These are phyloP conservation scores for Mamestra configurata DNA, from an alignment of 1,140 invertebrate genomes.

Conservation along the genomic window DNA sequence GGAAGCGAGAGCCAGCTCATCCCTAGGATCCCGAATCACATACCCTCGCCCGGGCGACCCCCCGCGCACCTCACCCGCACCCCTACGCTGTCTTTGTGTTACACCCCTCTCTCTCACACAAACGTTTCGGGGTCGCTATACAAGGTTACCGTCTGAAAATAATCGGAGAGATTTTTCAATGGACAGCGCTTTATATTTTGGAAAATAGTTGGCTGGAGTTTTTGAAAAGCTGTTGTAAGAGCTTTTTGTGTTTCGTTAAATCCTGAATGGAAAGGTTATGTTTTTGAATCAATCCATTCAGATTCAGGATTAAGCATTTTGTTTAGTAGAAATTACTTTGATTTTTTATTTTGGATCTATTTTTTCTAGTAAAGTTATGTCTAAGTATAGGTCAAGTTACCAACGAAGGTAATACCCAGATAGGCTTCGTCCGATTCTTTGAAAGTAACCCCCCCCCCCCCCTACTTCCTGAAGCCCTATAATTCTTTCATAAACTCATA, in stretches of 20 bases:
- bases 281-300: neutral
- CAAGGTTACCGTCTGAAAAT: conserved; percentile 80
- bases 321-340: neutral
- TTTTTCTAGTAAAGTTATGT: neutral
- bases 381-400: conserved; percentile 25
- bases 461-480: conserved; percentile 25
- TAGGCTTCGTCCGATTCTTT: neutral
- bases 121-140: conserved; percentile 70
- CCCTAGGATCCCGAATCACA: conserved; percentile 86
- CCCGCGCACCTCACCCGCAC: conserved; percentile 70
- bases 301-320: no score
- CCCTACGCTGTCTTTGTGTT: conserved; percentile 77
- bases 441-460: neutral
- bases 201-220: conserved; percentile 30
- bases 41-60: conserved; percentile 82
- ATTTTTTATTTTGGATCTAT: neutral
- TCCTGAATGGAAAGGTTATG: neutral
- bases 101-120: conserved; percentile 84
- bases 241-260: neutral
- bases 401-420: neutral
- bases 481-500: conserved; percentile 37
- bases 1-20: conserved; percentile 85
- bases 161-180: conserved; percentile 62
- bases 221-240: conserved; percentile 7
- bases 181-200: conserved; percentile 31